Evolutionary conservation across 1,140 invertebrate genomes (phyloP).

Genomic region (Drosophila nikananu): DNA sequence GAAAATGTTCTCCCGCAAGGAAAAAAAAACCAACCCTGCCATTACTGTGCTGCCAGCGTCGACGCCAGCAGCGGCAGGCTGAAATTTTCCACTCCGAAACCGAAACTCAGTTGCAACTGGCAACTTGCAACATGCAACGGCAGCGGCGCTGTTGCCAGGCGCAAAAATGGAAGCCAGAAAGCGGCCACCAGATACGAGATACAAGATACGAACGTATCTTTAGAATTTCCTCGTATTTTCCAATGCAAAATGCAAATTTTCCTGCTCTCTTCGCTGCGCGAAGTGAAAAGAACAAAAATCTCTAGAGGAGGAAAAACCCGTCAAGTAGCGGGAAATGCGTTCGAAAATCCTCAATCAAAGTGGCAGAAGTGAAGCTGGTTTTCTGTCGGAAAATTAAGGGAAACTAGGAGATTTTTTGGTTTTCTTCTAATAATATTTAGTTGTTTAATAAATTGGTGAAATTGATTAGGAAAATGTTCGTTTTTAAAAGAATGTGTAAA

Average conservation of each 20-base stretch:
- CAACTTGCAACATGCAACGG: constrained; percentile 36
- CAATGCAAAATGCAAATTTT: constrained; percentile 47
- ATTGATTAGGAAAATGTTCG: neutral
- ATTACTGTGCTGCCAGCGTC: constrained; percentile 25
- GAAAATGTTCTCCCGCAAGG: constrained; percentile 67
- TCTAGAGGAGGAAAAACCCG: constrained; percentile 12
- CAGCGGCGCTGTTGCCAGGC: constrained; percentile 38
- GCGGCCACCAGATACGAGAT: constrained; percentile 21
- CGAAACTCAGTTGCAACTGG: constrained; percentile 59
- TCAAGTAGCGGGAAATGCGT: constrained; percentile 20
- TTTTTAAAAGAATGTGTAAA: neutral
- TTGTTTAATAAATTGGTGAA: neutral
- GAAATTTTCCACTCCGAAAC: constrained; percentile 76
- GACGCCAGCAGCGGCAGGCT: constrained; percentile 59
- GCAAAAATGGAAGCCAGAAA: constrained; percentile 13
- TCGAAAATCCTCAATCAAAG: constrained; percentile 22
- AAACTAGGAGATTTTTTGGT: neutral
- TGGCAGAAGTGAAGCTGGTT: neutral
- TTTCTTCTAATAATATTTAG: neutral
- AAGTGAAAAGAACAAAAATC: constrained; percentile 23
- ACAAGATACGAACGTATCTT: constrained; percentile 35
- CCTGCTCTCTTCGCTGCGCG: constrained; percentile 26
- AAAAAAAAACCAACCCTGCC: constrained; percentile 43
- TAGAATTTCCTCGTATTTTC: constrained; percentile 42
- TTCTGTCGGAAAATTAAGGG: neutral